Conservation (phyloP, 2,888 invertebrate genomes). For the Imbricaverruca yamaguchii region DNA sequence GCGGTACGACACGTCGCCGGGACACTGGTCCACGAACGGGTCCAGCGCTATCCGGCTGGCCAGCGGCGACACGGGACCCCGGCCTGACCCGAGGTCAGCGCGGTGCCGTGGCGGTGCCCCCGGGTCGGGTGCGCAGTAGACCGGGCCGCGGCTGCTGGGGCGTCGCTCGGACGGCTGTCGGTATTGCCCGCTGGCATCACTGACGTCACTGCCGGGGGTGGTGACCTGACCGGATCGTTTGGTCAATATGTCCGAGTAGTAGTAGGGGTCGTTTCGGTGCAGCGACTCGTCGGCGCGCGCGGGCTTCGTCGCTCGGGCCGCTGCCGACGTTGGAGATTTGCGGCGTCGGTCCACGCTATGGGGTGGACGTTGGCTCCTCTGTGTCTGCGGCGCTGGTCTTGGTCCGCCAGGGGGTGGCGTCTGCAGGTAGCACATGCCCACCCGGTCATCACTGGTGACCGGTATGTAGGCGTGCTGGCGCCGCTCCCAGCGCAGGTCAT, state of each 20-base stretch:
- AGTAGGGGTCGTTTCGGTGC: constrained; percentile 3
- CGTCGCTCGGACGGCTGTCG: neutral
- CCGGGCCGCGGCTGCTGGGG: neutral
- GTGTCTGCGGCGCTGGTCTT: neutral
- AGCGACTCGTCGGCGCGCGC: neutral
- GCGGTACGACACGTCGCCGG: neutral
- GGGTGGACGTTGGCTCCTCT: too few species aligned
- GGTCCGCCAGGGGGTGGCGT: neutral
- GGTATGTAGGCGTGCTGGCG: neutral
- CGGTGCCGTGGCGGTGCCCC: neutral
- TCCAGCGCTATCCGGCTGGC: neutral
- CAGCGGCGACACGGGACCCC: neutral
- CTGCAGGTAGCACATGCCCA: neutral
- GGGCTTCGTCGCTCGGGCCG: too few species aligned
- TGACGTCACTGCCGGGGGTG: neutral
- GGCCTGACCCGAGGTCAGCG: too few species aligned
- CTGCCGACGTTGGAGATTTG: neutral
- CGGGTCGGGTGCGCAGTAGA: neutral
- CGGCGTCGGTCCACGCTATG: neutral
- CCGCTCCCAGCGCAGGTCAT: neutral
- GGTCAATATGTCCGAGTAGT: neutral
- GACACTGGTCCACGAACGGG: neutral
- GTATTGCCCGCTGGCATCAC: neutral
- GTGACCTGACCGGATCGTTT: neutral
- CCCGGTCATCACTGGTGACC: neutral